Conservation (phyloP, 2,888 invertebrate genomes). For the Furcula furcula region DNA sequence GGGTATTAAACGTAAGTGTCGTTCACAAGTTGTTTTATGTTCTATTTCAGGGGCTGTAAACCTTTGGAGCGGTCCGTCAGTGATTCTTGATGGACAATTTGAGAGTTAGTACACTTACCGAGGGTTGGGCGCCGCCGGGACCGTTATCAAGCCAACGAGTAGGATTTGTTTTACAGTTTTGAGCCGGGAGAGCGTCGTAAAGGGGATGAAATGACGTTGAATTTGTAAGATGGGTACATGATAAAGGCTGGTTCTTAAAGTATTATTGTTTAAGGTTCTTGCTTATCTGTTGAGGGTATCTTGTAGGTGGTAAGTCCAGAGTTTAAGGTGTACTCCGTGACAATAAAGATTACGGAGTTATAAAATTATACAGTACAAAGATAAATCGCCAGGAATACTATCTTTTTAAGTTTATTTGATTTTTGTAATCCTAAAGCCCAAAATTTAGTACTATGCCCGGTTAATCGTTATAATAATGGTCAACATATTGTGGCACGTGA, state of each 20-base stretch:
- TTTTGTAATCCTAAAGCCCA: too few relatives aligned
- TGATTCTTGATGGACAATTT: conserved; percentile 80
- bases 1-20: conserved; percentile 66
- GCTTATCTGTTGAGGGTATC: conserved; percentile 24
- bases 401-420: too few relatives aligned
- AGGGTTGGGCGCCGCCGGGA: conserved; percentile 35
- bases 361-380: too few relatives aligned
- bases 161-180: conserved; percentile 49
- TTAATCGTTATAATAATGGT: too few relatives aligned
- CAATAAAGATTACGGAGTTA: too few relatives aligned
- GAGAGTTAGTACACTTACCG: conserved; percentile 60
- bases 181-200: conserved; percentile 33
- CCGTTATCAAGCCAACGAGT: conserved; percentile 34
- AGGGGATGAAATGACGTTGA: conserved; percentile 32
- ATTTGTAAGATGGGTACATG: conserved; percentile 29
- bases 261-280: conserved; percentile 35
- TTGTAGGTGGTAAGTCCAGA: background rate
- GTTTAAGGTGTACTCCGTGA: too few relatives aligned
- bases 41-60: conserved; percentile 63
- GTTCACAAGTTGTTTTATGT: conserved; percentile 72
- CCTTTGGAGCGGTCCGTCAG: conserved; percentile 56
- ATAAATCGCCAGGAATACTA: too few relatives aligned
- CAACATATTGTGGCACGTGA: too few relatives aligned
- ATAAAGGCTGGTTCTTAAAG: conserved; percentile 16
- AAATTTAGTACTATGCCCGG: too few relatives aligned